Conservation (phyloP, 2,797 vertebrate species). For the Rousettus madagascariensis region DNA sequence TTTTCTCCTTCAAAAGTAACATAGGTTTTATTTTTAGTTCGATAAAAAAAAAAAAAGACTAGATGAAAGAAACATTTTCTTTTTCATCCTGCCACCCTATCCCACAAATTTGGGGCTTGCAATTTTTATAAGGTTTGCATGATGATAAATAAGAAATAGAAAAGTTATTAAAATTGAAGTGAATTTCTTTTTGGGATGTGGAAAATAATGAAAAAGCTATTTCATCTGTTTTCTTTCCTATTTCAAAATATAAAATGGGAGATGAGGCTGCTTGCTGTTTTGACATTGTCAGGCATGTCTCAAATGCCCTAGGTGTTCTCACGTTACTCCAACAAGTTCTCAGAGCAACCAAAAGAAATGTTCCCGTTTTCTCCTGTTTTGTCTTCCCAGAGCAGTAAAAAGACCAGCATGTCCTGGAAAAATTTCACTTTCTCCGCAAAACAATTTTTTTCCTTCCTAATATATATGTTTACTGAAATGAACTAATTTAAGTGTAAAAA, state of each 20-base stretch:
- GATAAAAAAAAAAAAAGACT: not conserved
- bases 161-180: slow-evolving; percentile 73
- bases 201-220: slow-evolving; percentile 75
- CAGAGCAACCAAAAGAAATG: not conserved
- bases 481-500: not conserved
- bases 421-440: not conserved
- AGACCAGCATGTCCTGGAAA: not conserved
- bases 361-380: not conserved
- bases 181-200: slow-evolving; percentile 62
- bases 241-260: slow-evolving; percentile 53
- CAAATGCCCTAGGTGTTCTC: not conserved
- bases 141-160: slow-evolving; percentile 70
- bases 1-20: slow-evolving; percentile 47
- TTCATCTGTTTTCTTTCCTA: slow-evolving; percentile 58
- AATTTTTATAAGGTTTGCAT: slow-evolving; percentile 67
- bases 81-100: slow-evolving; percentile 35
- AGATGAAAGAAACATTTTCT: slow-evolving; percentile 47
- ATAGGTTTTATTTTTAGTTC: slow-evolving; percentile 60
- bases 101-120: slow-evolving; percentile 53
- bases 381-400: not conserved
- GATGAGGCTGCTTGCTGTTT: slow-evolving; percentile 56
- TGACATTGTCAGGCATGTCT: slow-evolving; percentile 41
- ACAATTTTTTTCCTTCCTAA: not conserved
- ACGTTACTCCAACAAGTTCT: slow-evolving; percentile 2
- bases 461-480: not conserved